These are phyloP conservation scores for Troides aeacus DNA, from an alignment of 2,888 invertebrate species.

Conservation along the genomic window DNA sequence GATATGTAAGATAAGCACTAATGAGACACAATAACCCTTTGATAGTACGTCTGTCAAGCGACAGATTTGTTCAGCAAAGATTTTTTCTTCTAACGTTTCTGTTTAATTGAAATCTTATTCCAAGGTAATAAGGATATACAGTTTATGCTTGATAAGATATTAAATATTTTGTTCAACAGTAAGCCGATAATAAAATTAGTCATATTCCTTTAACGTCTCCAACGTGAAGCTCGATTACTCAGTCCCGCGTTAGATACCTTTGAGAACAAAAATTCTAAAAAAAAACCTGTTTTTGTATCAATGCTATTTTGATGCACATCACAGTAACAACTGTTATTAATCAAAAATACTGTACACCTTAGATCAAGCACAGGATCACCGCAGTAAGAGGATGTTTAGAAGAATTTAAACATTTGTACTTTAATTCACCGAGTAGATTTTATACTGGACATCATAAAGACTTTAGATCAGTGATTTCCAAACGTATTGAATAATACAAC, in stretches of 20 bases:
- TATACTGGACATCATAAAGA: conserved; percentile 14
- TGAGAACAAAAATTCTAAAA: conserved; percentile 3
- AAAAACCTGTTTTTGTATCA: background rate
- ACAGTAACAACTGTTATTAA: background rate
- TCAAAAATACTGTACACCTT: background rate
- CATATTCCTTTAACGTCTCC: conserved; percentile 57
- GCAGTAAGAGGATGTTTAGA: conserved; percentile 42
- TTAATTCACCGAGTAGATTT: conserved; percentile 12
- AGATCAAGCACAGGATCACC: conserved; percentile 3
- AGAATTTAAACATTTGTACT: conserved; percentile 31
- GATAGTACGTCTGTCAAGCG: conserved; percentile 50
- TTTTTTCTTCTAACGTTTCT: conserved; percentile 6
- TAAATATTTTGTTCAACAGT: conserved; percentile 38
- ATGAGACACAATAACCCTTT: conserved; percentile 56
- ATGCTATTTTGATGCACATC: background rate
- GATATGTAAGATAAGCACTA: conserved; percentile 46
- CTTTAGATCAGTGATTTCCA: background rate
- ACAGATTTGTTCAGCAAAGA: conserved; percentile 42
- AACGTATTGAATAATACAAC: background rate
- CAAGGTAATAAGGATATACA: background rate
- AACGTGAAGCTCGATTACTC: conserved; percentile 24
- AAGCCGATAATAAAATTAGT: conserved; percentile 66
- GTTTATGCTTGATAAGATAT: background rate
- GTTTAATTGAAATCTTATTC: conserved; percentile 35
- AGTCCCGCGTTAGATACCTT: background rate